Base-by-base conservation (phyloP, 2,888 invertebrate genomes). In the Eupeodes latifasciatus region DNA sequence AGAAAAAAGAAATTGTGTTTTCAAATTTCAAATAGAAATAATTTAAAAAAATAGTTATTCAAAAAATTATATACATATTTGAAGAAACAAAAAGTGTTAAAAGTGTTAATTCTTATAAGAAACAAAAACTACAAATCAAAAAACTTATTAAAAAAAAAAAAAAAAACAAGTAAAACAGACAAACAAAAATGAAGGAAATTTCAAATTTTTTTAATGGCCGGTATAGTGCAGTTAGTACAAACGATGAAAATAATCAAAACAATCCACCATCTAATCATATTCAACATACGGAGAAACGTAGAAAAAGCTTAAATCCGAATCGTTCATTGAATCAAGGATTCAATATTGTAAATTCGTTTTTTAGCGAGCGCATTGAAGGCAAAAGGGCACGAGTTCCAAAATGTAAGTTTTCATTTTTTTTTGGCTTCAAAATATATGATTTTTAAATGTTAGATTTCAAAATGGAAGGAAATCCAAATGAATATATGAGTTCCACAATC, bases 181-280 rank as follows among this genome's bases (percentile, higher is more conserved):
- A 93, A 91, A 90, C 57, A 62, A 91, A 71, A 51, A 96, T 96
- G 96, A 96, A 96, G 93, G 96, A 96, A 90, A 92, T 96, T 19
- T 93, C 94, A 90, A 94, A 95, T 93, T 94, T 95, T 90, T 96
- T 95, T 67, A 94, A 94, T 4, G 93, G 95, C 76, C 94, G 94
- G 16, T 96, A 95, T 91, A 94, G 95, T 49, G 93, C 94, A 40
- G 95, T 95, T 62, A 95, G 94, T 91, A 92, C 93, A 59, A 77
- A 85, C 61, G 74, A 87, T 36, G 75, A 85, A 62, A 61, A 27
- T 3, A 75, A 74, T n/a, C 69, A 57, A 57, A 27, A 57, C 34
- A 57, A 69, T 12, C 11, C 76, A 14, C 66, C 53, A 61, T 14
- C 49, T 14, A 51, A 55, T 19, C n/a, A 53, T 55, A 67, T 90